Percentiles rank a stretch among this genome's conserved stretches.
phyloP scores from a whole-genome alignment of 2,113 vertebrate species.

The Bubo bubo region DNA sequence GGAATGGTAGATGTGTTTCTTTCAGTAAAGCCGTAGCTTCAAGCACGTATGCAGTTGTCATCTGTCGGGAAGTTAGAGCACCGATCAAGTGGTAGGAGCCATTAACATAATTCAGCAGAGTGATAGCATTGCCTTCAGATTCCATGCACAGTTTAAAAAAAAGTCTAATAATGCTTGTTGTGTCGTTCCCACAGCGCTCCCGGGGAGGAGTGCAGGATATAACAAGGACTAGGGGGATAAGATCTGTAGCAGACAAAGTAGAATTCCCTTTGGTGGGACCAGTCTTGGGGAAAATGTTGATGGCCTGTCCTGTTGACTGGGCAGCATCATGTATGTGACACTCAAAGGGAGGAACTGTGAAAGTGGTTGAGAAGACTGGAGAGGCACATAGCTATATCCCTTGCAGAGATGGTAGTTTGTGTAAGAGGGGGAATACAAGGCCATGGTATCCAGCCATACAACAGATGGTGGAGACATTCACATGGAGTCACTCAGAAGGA shows the following conservation, averaged over 20 bases:
- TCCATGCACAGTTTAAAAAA: background rate
- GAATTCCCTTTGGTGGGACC: background rate
- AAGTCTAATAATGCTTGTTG: background rate
- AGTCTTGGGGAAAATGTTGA: background rate
- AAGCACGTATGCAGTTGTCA: background rate
- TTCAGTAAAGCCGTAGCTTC: background rate
- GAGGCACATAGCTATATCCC: background rate
- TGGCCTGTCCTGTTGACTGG: background rate
- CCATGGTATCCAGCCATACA: background rate
- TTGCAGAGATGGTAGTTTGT: background rate
- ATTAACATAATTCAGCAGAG: background rate
- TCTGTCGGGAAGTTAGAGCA: background rate
- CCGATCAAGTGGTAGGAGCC: accelerated
- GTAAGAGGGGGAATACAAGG: background rate
- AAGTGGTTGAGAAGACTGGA: background rate
- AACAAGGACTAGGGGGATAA: background rate
- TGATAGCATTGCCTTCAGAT: background rate
- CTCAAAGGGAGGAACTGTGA: background rate
- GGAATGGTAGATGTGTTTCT: background rate
- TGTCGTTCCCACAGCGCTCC: background rate
- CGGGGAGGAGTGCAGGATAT: background rate
- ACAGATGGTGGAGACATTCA: background rate
- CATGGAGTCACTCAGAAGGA: background rate
- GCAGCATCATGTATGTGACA: accelerated
- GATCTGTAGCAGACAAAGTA: background rate